A percentile compares a stretch with the other conserved stretches of the same genome.
Conservation (phyloP, 2,888 invertebrate species). For the Acleris cristana region DNA sequence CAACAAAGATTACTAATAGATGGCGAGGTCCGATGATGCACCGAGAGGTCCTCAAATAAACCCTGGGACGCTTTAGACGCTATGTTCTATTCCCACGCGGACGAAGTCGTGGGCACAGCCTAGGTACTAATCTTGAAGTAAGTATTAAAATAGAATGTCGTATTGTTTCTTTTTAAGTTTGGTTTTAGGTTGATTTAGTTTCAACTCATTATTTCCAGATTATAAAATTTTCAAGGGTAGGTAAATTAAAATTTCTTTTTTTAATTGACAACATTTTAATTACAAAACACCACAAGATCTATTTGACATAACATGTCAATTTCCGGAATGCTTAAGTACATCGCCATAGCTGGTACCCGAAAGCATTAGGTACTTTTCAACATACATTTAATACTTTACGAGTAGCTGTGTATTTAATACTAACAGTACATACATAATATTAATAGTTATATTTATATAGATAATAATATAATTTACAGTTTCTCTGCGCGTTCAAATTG, state of each 20-base stretch:
- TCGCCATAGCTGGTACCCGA: conserved; percentile 65
- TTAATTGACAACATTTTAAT: conserved; percentile 84
- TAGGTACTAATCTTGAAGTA: no score
- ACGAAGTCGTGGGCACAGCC: no score
- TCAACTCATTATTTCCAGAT: no score
- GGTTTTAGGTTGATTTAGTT: no score
- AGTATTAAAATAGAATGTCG: no score
- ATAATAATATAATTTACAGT: conserved; percentile 63
- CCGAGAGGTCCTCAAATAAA: no score
- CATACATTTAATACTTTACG: conserved; percentile 72
- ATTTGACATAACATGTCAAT: conserved; percentile 76
- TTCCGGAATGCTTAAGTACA: conserved; percentile 79
- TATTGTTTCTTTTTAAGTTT: no score
- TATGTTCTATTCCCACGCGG: no score
- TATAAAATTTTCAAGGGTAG: conserved; percentile 21
- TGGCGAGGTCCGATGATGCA: no score
- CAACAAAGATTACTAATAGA: no score
- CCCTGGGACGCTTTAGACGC: no score
- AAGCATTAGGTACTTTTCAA: conserved; percentile 72
- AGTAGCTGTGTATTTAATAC: conserved; percentile 73
- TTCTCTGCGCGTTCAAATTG: conserved; percentile 57
- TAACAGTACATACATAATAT: conserved; percentile 75
- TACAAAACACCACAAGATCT: conserved; percentile 84
- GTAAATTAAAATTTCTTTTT: conserved; percentile 52
- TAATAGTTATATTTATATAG: conserved; percentile 62